Conservation (phyloP, 1,140 invertebrate genomes). For the Drosophila pachea region DNA sequence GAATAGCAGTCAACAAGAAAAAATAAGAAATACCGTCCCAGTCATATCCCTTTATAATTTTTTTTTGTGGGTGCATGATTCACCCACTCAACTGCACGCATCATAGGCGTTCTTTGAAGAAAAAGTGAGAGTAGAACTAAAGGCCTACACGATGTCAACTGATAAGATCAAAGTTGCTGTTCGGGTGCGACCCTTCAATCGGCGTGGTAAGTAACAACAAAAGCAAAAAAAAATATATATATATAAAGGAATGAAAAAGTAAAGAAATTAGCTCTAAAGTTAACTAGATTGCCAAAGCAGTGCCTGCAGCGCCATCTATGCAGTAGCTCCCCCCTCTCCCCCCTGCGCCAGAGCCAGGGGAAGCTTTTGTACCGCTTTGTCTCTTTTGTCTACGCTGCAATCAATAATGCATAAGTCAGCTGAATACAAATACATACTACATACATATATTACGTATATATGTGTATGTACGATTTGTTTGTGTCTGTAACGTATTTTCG, state of each 20-base stretch:
- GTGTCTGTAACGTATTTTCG: constrained; percentile 47
- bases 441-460: neutral
- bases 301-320: neutral
- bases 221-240: neutral
- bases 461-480: neutral
- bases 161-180: constrained; percentile 97
- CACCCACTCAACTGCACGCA: constrained; percentile 30
- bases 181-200: constrained; percentile 96
- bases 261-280: constrained; percentile 5
- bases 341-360: constrained; percentile 12
- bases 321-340: neutral
- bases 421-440: neutral
- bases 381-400: constrained; percentile 33
- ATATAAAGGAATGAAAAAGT: neutral
- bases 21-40: constrained; percentile 32
- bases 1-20: constrained; percentile 31
- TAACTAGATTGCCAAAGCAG: constrained; percentile 1
- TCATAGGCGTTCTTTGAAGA: constrained; percentile 29
- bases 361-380: constrained; percentile 10
- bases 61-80: constrained; percentile 32
- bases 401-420: constrained; percentile 47
- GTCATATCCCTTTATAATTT: constrained; percentile 20
- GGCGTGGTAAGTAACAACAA: constrained; percentile 87
- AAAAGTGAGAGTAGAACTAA: constrained; percentile 26
- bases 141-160: constrained; percentile 71